These are phyloP conservation scores for Gastracanthus pulcherrimus DNA, from an alignment of 2,888 invertebrate species.

Conservation along the genomic window DNA sequence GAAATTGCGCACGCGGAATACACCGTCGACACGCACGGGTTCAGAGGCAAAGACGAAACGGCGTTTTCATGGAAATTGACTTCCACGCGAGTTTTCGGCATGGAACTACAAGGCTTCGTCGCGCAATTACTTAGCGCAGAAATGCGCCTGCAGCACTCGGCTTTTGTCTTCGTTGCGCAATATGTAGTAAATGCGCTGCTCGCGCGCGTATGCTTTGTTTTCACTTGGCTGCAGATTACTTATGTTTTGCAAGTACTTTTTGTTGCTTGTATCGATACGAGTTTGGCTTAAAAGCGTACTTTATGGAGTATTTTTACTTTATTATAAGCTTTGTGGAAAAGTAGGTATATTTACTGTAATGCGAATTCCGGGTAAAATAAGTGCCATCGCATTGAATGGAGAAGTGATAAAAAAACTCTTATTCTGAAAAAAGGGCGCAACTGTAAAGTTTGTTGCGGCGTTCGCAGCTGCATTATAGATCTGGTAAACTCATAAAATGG, in stretches of 20 bases:
- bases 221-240: background rate
- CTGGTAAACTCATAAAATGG: background rate
- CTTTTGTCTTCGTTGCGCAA: background rate
- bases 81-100: background rate
- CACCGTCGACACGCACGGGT: background rate
- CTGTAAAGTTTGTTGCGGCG: background rate
- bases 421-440: background rate
- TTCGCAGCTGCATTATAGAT: background rate
- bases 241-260: background rate
- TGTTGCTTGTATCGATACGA: background rate
- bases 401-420: no score
- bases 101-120: background rate
- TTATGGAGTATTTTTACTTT: no score
- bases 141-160: background rate
- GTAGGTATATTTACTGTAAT: no score
- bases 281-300: background rate
- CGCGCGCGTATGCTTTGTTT: background rate
- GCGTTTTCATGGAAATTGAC: background rate
- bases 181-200: background rate
- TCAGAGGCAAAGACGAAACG: no score
- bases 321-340: no score
- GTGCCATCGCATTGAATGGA: no score
- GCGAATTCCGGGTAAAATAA: no score
- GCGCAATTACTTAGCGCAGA: background rate
- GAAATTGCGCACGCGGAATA: background rate